Percentiles rank a stretch among this genome's conserved stretches.
Evolutionary conservation across 2,888 invertebrate species (phyloP).

Genomic region (Mantis religiosa): DNA sequence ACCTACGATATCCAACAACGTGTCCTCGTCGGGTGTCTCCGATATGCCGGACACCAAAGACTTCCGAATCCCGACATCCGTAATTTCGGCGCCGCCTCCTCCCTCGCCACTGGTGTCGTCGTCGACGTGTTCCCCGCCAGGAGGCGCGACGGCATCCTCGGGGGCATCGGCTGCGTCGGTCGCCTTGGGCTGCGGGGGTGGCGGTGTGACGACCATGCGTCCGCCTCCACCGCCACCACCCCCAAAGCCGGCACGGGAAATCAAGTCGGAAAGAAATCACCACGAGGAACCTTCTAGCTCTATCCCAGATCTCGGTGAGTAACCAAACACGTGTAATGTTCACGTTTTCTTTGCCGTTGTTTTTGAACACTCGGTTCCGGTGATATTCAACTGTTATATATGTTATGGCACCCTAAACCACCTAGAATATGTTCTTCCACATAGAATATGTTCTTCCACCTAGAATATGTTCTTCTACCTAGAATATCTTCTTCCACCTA

Average conservation of each 20-base stretch:
- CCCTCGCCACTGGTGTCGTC: slow-evolving; percentile 25
- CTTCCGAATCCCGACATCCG: slow-evolving; percentile 45
- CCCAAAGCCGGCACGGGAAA: slow-evolving; percentile 37
- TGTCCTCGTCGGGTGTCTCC: slow-evolving; percentile 28
- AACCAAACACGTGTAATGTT: not conserved
- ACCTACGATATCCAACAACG: slow-evolving; percentile 11
- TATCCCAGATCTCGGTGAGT: slow-evolving; percentile 83
- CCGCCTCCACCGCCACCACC: slow-evolving; percentile 24
- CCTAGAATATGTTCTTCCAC: too few relatives aligned
- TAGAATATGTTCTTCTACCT: too few relatives aligned
- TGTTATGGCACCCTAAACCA: too few relatives aligned
- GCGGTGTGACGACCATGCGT: slow-evolving; percentile 36
- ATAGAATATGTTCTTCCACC: too few relatives aligned
- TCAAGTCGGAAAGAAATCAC: slow-evolving; percentile 33
- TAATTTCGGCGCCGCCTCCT: slow-evolving; percentile 38
- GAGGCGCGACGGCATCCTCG: slow-evolving; percentile 37
- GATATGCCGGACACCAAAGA: slow-evolving; percentile 47
- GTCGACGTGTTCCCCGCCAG: slow-evolving; percentile 27
- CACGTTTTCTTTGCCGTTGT: not conserved
- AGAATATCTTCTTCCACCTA: too few relatives aligned
- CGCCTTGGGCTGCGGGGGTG: slow-evolving; percentile 28
- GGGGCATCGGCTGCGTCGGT: slow-evolving; percentile 25
- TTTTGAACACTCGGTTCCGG: not conserved
- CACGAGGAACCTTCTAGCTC: slow-evolving; percentile 79
- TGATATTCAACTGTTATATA: not conserved